Conservation (phyloP, 2,113 vertebrate genomes). For the Callionymus lyra region DNA sequence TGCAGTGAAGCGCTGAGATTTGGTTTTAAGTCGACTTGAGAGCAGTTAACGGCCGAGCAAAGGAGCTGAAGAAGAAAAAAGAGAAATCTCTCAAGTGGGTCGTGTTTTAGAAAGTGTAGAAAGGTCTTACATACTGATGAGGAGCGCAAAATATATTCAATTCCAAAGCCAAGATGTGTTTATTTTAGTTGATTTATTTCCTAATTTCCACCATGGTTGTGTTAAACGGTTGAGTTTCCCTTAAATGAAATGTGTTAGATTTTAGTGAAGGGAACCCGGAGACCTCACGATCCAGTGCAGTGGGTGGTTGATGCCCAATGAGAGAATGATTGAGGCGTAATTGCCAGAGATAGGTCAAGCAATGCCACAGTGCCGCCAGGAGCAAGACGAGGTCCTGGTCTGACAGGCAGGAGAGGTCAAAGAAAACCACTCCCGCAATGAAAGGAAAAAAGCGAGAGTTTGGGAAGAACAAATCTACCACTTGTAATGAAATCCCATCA, state of each 20-base stretch:
- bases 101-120: too few relatives aligned
- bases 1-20: slow-evolving; percentile 10
- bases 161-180: too few relatives aligned
- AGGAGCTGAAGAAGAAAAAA: slow-evolving; percentile 4
- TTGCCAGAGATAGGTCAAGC: slow-evolving; percentile 32
- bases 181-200: too few relatives aligned
- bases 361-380: slow-evolving; percentile 26
- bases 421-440: slow-evolving; percentile 29
- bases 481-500: slow-evolving; percentile 43
- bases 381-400: slow-evolving; percentile 21
- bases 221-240: too few relatives aligned
- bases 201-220: too few relatives aligned
- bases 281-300: slow-evolving; percentile 25
- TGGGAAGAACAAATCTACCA: slow-evolving; percentile 32
- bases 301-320: slow-evolving; percentile 32
- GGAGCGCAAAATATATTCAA: too few relatives aligned
- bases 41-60: slow-evolving; percentile 17
- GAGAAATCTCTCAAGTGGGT: not conserved
- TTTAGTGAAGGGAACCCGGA: slow-evolving; percentile 4
- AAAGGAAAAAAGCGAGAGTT: slow-evolving; percentile 9
- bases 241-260: slow-evolving; percentile 6
- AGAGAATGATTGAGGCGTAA: slow-evolving; percentile 39
- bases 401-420: slow-evolving; percentile 30
- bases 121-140: too few relatives aligned
- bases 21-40: slow-evolving; percentile 21